These are phyloP conservation scores for Mus pahari DNA, from an alignment of 2,113 vertebrate species.

Conservation along the genomic window DNA sequence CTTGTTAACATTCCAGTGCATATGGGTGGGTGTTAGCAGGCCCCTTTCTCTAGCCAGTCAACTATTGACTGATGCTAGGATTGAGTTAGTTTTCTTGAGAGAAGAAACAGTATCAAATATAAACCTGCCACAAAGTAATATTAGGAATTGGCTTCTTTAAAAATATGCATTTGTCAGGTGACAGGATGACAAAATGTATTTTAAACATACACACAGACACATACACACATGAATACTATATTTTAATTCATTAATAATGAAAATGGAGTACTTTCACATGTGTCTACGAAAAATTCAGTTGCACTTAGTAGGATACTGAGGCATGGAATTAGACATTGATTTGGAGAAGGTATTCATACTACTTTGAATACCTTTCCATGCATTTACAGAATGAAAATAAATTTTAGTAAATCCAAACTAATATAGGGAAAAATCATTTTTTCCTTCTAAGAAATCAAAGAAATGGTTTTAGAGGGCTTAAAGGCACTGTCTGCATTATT, in stretches of 20 bases:
- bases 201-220: neutral
- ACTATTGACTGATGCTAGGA: neutral
- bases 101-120: neutral
- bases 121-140: slow-evolving; percentile 43
- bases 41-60: too few species aligned
- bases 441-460: slow-evolving; percentile 35
- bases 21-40: neutral
- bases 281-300: neutral
- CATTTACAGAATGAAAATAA: slow-evolving; percentile 24
- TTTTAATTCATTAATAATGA: neutral
- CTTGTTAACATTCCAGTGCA: neutral
- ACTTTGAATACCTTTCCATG: neutral
- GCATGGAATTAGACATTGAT: neutral
- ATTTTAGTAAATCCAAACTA: slow-evolving; percentile 28
- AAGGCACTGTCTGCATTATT: neutral
- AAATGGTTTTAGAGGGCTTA: neutral
- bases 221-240: neutral
- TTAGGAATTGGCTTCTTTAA: neutral
- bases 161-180: slow-evolving; percentile 36
- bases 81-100: neutral
- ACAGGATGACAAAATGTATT: slow-evolving; percentile 34
- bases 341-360: neutral
- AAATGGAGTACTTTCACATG: neutral
- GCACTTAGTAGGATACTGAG: slow-evolving; percentile 4
- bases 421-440: neutral